Evolutionary conservation across 1,140 invertebrate species (phyloP), one percentile per base, ranked within the genome.

Genomic region (Apis dorsata): DNA sequence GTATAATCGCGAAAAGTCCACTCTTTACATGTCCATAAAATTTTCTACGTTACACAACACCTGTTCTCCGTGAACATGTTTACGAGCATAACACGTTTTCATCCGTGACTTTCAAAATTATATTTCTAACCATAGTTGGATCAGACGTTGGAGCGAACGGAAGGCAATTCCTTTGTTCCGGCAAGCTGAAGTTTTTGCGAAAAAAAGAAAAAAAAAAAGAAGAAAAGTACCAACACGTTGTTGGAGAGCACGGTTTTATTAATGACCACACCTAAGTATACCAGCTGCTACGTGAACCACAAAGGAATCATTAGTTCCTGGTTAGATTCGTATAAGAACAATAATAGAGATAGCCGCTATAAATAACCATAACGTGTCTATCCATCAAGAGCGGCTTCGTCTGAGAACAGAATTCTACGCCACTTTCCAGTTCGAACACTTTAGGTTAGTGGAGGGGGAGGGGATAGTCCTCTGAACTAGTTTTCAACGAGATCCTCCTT

Each of bases 291-390:
- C 51, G 66, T 72, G 75, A 88, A 74, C 82, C 83, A 66, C 79
- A 80, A 82, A 84, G 53, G 62, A 71, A 88, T 87, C 86, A 80
- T 88, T 88, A 88, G 76, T 49, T 28, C 34, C 49, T 55, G 72
- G 57, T 66, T 86, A 62, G 80, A 66, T 76, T 88, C 79, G 63
- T 82, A 73, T 71, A 87, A 86, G 79, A 88, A 91, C 89, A 91
- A 91, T 90, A 90, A 91, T 91, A 91, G 87, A 89, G 88, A 91
- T 90, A 88, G 88, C 87, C 72, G 62, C 81, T 69, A 85, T 90
- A 91, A 91, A 91, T 89, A 91, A 90, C 84, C 68, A 59, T 85
- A 89, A 84, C 81, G 84, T 89, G 85, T 90, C 88, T 88, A 90
- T 90, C 89, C 79, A 86, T 89, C 90, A 81, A 89, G 87, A 82